phyloP scores from a whole-genome alignment of 2,113 vertebrate genomes.

The Entomyzon cyanotis region DNA sequence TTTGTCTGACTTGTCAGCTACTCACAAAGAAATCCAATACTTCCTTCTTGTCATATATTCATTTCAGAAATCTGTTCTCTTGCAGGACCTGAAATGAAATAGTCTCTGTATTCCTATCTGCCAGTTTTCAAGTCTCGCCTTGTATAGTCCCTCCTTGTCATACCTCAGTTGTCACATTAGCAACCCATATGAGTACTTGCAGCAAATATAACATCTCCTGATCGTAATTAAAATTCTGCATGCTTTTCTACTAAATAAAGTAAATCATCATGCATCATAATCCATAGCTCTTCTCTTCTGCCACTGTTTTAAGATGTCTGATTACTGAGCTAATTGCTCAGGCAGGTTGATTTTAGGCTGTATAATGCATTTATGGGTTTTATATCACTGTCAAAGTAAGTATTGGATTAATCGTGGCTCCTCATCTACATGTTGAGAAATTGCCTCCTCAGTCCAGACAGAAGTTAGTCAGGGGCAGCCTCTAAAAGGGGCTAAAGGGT shows the following conservation, averaged over 20 bases:
- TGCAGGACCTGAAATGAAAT: background rate
- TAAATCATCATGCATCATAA: background rate
- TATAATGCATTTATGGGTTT: background rate
- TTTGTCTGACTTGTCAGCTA: slow-evolving; percentile 22
- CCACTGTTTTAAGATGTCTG: background rate
- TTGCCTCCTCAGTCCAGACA: background rate
- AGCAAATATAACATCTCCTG: background rate
- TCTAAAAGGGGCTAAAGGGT: background rate
- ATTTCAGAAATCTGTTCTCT: background rate
- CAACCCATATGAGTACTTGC: background rate
- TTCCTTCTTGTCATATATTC: slow-evolving; percentile 8
- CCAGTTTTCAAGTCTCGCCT: background rate
- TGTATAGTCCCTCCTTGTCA: background rate
- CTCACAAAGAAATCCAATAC: slow-evolving; percentile 8
- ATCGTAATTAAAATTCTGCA: background rate
- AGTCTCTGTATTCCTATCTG: background rate
- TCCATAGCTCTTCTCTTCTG: background rate
- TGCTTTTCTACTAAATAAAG: background rate
- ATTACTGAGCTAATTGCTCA: slow-evolving; percentile 17
- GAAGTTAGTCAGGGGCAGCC: background rate
- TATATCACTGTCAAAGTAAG: background rate
- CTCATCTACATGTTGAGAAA: background rate
- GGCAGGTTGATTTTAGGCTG: background rate
- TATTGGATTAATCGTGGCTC: background rate
- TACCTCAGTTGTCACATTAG: background rate